A percentile compares a stretch with the other conserved stretches of the same genome.
Conservation (phyloP, 2,888 invertebrate genomes). For the Polyploca ridens region DNA sequence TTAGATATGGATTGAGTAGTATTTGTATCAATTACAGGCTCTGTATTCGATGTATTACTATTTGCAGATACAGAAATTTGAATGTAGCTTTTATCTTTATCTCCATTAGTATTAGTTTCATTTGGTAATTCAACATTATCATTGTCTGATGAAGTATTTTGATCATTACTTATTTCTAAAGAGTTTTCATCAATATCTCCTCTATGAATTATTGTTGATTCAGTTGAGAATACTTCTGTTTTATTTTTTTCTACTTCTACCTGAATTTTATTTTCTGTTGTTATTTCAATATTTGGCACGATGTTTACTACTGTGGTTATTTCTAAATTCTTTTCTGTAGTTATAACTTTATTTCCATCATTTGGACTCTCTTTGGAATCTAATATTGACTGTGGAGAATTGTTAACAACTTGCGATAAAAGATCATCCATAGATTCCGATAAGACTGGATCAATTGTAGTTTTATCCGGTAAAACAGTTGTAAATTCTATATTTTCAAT, state of each 20-base stretch:
- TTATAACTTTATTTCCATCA: constrained; percentile 26
- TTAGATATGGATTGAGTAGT: not conserved
- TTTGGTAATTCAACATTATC: not conserved
- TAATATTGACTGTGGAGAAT: constrained; percentile 53
- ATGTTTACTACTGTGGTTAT: constrained; percentile 33
- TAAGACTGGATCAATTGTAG: constrained; percentile 70
- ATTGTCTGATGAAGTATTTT: not conserved
- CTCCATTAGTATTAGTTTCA: not conserved
- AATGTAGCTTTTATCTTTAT: not conserved
- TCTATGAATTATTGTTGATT: not conserved
- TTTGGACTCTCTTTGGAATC: constrained; percentile 34
- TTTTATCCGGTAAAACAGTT: constrained; percentile 36
- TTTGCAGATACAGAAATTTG: constrained; percentile 12
- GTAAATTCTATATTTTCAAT: constrained; percentile 38
- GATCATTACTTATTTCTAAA: not conserved
- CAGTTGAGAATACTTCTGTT: not conserved
- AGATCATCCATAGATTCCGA: constrained; percentile 79
- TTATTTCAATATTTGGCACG: constrained; percentile 18
- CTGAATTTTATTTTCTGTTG: constrained; percentile 16
- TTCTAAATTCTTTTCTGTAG: constrained; percentile 43
- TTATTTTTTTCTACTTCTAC: constrained; percentile 1
- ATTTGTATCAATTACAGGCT: not conserved
- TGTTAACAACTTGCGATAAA: constrained; percentile 76
- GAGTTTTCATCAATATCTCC: not conserved
- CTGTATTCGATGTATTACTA: not conserved